Evolutionary conservation across 2,888 invertebrate genomes (phyloP).

Genomic region (Nysson spinosus): DNA sequence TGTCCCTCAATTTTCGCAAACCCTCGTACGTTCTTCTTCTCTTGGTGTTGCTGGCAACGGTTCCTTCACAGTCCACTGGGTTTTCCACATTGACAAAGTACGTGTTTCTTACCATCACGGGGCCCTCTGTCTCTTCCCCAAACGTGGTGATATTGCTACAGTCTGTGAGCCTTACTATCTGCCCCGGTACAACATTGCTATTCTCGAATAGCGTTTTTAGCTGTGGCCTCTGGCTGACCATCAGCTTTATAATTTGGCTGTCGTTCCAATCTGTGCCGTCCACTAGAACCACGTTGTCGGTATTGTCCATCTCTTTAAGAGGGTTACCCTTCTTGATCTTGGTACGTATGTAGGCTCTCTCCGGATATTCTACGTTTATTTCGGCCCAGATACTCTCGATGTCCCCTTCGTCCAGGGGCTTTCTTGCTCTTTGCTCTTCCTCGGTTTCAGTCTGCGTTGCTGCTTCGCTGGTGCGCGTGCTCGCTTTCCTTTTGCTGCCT

Average conservation of each 20-base stretch:
- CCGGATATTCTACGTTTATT: not conserved
- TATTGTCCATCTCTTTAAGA: not conserved
- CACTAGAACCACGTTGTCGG: not conserved
- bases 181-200: not conserved
- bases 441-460: conserved; percentile 8
- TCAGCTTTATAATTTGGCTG: not conserved
- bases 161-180: not conserved
- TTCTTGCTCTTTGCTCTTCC: not conserved
- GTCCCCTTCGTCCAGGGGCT: not conserved
- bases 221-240: not conserved
- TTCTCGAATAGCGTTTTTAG: not conserved
- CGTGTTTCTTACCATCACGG: not conserved
- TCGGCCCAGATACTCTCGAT: not conserved
- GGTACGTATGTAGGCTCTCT: not conserved
- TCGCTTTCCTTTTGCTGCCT: not conserved
- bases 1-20: not conserved
- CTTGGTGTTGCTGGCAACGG: not conserved
- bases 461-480: conserved; percentile 2
- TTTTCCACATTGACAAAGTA: not conserved
- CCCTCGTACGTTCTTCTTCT: not conserved
- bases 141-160: not conserved
- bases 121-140: not conserved
- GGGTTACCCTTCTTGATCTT: conserved; percentile 2
- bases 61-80: not conserved
- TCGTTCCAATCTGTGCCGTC: not conserved